phyloP scores from a whole-genome alignment of 2,113 vertebrate genomes.

The Microtus richardsoni region DNA sequence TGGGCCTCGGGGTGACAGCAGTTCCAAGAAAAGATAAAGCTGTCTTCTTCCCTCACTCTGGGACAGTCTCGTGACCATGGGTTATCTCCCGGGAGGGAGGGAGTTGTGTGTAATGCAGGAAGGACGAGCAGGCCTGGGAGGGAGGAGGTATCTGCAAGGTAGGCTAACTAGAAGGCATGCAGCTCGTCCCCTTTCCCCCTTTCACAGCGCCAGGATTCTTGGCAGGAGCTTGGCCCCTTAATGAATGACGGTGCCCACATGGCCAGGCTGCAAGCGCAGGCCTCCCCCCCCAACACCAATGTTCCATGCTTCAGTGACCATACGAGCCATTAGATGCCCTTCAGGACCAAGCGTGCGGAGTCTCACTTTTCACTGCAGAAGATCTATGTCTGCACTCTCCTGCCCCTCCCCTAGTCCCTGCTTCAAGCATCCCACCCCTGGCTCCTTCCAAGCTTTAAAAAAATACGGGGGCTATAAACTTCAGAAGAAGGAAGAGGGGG shows the following conservation, averaged over 20 bases:
- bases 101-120: conserved; percentile 25
- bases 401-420: not conserved
- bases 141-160: not conserved
- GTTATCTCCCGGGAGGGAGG: conserved; percentile 62
- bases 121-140: not conserved
- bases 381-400: conserved; percentile 57
- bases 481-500: conserved; percentile 74
- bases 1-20: conserved; percentile 67
- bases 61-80: conserved; percentile 77
- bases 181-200: conserved; percentile 44
- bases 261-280: conserved; percentile 57
- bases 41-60: conserved; percentile 75
- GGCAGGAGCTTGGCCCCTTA: conserved; percentile 59
- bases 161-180: conserved; percentile 20
- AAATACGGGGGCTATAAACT: conserved; percentile 81
- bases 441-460: conserved; percentile 74
- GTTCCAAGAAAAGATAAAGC: conserved; percentile 84
- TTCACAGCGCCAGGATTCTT: conserved; percentile 67
- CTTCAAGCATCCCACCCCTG: conserved; percentile 1
- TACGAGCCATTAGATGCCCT: conserved; percentile 72
- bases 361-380: conserved; percentile 77
- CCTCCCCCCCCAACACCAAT: not conserved
- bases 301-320: conserved; percentile 76
- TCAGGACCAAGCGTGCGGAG: conserved; percentile 66
- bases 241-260: conserved; percentile 68